Base-by-base conservation (phyloP, 2,888 invertebrate genomes). In the Tholera decimalis region DNA sequence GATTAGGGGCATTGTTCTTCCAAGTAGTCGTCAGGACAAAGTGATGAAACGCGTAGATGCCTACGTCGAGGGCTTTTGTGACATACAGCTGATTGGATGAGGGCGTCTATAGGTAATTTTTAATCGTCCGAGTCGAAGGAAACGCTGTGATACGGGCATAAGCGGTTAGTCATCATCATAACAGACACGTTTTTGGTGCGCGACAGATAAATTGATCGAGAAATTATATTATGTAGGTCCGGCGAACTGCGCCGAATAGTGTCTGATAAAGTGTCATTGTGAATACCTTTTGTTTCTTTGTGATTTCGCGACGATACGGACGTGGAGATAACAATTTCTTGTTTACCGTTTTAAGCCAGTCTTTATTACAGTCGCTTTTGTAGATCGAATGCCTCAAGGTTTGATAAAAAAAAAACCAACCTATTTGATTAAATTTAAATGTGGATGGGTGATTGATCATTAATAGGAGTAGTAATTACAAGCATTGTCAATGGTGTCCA, bases 51-150 rank as follows among this genome's bases (percentile, higher is more conserved):
- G 61, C 60, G 69, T 69, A 73, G 74, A 79, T 77, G 78, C 66
- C 72, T 78, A 78, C 60, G 83, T 83, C 55, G 74, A 83, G 79
- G 82, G 84, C 73, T 89, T 90, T 88, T 86, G 81, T 85, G 90
- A 89, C 86, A 85, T 90, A 88, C 95, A 95, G 94, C 94, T 95
- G 95, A 94, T 93, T 91, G 85, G 83, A 84, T 80, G 92, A 92
- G 93, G 94, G 93, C 93, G 94, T 94, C 89, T 88, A 85, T 82
- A 83, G 78, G 84, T 80, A 85, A 85, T 87, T 86, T 83, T 83
- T 80, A 85, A 87, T 89, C 87, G 85, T 87, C 86, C 83, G 84
- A 83, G 82, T 83, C 81, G 87, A 85, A 89, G 91, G 92, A 91
- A 91, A 89, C 84, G 85, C 79, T 85, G 78, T 87, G 91, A 91